These are phyloP conservation scores for Vulpes ferrilata DNA, from an alignment of 2,113 vertebrate genomes.

Conservation along the genomic window DNA sequence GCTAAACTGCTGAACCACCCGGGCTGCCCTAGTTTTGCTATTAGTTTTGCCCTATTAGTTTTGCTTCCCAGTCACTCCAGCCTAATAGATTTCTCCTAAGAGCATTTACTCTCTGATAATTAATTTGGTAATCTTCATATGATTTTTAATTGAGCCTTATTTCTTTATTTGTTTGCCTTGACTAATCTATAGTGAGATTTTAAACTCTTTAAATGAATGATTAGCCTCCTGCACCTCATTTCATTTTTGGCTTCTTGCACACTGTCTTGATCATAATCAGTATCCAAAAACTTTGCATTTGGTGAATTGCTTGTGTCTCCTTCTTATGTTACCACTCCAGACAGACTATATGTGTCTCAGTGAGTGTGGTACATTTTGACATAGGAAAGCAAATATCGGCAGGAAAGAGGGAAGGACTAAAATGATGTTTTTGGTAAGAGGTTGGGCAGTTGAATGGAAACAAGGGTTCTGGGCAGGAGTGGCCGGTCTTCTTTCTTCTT, in stretches of 20 bases:
- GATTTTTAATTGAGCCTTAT: neutral
- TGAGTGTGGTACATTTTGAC: neutral
- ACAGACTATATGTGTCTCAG: neutral
- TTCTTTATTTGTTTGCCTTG: neutral
- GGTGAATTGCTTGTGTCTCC: neutral
- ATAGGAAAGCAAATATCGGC: neutral
- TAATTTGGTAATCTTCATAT: neutral
- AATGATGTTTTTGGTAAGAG: neutral
- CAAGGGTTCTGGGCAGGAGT: neutral
- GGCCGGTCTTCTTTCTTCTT: neutral
- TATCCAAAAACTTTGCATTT: neutral
- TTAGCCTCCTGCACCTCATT: neutral
- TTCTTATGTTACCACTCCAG: neutral
- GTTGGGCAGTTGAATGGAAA: neutral
- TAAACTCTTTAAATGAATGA: neutral
- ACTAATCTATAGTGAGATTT: constrained; percentile 33
- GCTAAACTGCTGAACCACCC: no score
- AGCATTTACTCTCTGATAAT: neutral
- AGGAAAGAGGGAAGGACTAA: neutral
- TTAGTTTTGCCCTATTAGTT: neutral
- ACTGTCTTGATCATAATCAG: neutral
- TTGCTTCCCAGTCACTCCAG: neutral
- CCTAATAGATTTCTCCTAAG: neutral
- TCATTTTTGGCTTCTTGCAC: neutral
- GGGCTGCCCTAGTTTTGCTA: no score